Evolutionary conservation across 2,113 vertebrate species (phyloP).

Genomic region (Cnemophilus loriae): DNA sequence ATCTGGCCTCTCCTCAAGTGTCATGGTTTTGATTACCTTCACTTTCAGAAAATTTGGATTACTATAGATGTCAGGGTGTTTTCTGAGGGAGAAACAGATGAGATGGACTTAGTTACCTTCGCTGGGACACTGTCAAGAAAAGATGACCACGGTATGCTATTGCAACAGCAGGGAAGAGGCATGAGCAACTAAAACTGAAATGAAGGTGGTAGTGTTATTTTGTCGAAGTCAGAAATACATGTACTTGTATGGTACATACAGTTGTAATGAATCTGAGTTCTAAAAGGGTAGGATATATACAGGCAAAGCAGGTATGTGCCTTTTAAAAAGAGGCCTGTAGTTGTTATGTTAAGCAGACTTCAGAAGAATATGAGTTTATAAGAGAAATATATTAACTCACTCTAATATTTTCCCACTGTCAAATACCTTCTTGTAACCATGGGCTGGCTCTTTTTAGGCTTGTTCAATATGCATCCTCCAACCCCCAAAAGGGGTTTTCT

Average conservation of each 20-base stretch:
- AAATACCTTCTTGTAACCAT: neutral
- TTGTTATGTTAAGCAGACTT: neutral
- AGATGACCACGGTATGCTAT: neutral
- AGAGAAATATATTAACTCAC: neutral
- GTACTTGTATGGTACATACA: neutral
- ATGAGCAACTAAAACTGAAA: constrained; percentile 47
- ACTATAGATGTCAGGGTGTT: neutral
- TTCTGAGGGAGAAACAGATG: neutral
- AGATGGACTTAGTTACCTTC: neutral
- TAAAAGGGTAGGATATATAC: neutral
- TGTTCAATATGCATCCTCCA: neutral
- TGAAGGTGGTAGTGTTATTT: neutral
- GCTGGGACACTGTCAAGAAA: neutral
- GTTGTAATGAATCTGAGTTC: neutral
- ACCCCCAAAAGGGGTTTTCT: neutral
- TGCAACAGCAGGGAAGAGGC: constrained; percentile 35
- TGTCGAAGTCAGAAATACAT: constrained; percentile 44
- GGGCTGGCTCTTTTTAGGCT: neutral
- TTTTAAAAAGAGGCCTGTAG: constrained; percentile 5
- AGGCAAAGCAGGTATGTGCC: neutral
- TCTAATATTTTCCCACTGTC: neutral
- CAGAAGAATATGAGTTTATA: neutral
- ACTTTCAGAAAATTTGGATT: neutral
- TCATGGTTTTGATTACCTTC: neutral
- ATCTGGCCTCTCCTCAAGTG: neutral